These are phyloP conservation scores for Bombus sylvicola DNA, from an alignment of 1,140 invertebrate genomes.

Conservation along the genomic window DNA sequence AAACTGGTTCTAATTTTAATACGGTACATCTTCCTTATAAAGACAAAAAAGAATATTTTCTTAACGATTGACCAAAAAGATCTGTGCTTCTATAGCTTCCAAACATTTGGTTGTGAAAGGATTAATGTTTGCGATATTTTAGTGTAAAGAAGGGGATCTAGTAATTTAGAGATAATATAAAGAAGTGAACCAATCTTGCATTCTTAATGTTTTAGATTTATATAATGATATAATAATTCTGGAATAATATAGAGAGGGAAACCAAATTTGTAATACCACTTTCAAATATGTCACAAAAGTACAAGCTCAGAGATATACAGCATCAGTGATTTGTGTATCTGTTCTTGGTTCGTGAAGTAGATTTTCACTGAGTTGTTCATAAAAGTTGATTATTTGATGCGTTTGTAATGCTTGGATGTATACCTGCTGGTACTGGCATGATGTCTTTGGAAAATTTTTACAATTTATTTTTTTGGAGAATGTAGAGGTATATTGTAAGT, in stretches of 20 bases:
- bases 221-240: background rate
- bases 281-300: background rate
- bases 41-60: too few relatives aligned
- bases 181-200: background rate
- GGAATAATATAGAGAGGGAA: background rate
- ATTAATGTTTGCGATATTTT: background rate
- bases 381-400: background rate
- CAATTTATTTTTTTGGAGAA: background rate
- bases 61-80: too few relatives aligned
- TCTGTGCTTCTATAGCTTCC: background rate
- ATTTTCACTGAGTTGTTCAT: background rate
- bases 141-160: too few relatives aligned
- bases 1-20: too few relatives aligned
- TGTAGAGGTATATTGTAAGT: background rate
- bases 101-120: background rate
- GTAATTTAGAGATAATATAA: too few relatives aligned
- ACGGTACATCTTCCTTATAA: too few relatives aligned
- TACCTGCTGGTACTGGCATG: background rate
- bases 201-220: background rate
- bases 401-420: background rate
- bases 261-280: background rate
- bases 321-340: constrained; percentile 4
- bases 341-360: background rate
- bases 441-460: background rate
- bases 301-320: background rate